phyloP scores from a whole-genome alignment of 2,888 invertebrate genomes.

The Ceriagrion tenellum region DNA sequence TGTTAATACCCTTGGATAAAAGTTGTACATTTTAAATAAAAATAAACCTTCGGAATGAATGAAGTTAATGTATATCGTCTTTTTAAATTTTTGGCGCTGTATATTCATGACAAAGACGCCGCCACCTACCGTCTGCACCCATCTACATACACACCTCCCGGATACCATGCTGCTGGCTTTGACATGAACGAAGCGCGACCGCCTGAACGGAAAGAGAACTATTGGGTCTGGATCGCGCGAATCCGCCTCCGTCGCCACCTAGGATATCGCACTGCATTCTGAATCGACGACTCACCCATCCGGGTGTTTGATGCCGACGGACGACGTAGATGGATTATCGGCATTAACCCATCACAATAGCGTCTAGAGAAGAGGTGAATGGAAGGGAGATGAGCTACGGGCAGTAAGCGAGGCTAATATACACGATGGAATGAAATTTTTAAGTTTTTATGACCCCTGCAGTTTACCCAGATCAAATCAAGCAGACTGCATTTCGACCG shows the following conservation, averaged over 20 bases:
- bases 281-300: not conserved
- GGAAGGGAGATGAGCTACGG: not conserved
- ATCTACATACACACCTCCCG: not conserved
- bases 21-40: too few species aligned
- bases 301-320: not conserved
- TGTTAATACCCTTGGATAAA: too few species aligned
- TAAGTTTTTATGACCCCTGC: too few species aligned
- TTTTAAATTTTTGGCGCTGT: too few species aligned
- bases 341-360: not conserved
- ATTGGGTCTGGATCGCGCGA: not conserved
- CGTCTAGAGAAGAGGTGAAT: not conserved
- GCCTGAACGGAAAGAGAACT: not conserved
- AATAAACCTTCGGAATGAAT: too few species aligned
- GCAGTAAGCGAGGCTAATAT: not conserved
- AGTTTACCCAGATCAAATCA: too few species aligned
- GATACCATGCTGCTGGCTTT: not conserved
- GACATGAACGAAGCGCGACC: not conserved
- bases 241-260: not conserved
- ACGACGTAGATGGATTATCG: not conserved
- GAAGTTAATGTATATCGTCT: too few species aligned
- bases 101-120: too few species aligned
- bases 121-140: not conserved
- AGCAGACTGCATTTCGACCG: too few species aligned
- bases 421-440: too few species aligned
- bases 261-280: not conserved